These are phyloP conservation scores for Drosophila histrio DNA, from an alignment of 2,888 invertebrate species.

Conservation along the genomic window DNA sequence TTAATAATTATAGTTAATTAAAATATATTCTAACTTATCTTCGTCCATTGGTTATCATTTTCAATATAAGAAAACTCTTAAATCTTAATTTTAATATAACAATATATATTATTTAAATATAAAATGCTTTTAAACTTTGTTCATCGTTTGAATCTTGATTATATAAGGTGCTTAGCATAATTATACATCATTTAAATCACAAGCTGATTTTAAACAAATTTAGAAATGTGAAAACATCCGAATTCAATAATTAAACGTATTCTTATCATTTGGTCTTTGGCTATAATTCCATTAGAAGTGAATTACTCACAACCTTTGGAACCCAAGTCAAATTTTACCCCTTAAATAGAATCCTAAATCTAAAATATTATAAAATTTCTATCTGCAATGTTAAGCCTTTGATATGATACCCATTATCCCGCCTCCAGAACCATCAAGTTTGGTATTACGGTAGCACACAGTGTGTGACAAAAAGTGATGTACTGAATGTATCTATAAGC, in stretches of 20 bases:
- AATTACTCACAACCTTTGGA: not conserved
- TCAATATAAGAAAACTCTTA: too few relatives aligned
- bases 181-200: too few relatives aligned
- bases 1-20: too few relatives aligned
- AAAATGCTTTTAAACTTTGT: too few relatives aligned
- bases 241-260: not conserved
- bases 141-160: too few relatives aligned
- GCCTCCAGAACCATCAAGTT: not conserved
- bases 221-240: not conserved
- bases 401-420: not conserved
- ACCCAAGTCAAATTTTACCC: not conserved
- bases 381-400: not conserved
- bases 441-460: conserved; percentile 35
- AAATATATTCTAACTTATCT: too few relatives aligned
- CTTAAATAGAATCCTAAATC: too few relatives aligned
- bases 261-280: not conserved
- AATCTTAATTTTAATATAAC: too few relatives aligned
- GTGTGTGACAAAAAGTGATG: conserved; percentile 17
- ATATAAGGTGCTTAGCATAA: too few relatives aligned
- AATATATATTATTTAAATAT: too few relatives aligned
- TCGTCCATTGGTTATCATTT: too few relatives aligned
- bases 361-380: not conserved
- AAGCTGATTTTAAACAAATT: too few relatives aligned
- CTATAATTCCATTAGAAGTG: not conserved
- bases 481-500: conserved; percentile 37